Evolutionary conservation across 1,140 invertebrate genomes (phyloP).

Genomic region (Brachionus paranguensis): DNA sequence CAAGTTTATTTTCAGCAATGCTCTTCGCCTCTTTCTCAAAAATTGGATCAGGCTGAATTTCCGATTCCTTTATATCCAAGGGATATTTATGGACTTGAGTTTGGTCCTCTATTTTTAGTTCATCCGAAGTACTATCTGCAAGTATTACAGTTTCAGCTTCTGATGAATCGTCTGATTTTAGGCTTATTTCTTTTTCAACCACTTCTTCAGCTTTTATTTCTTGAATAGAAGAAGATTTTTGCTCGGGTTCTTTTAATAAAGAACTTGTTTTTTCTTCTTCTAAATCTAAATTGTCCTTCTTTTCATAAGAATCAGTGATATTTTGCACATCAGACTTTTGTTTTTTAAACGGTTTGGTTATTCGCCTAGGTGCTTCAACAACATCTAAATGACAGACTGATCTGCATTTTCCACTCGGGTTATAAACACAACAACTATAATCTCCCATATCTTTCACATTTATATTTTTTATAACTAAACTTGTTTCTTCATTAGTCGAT

Average conservation of each 20-base stretch:
- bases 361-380: background rate
- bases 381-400: conserved; percentile 38
- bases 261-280: conserved; percentile 7
- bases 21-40: too few relatives aligned
- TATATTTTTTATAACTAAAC: conserved; percentile 4
- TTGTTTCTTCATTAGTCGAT: background rate
- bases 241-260: background rate
- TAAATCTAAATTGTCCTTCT: background rate
- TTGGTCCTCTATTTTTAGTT: background rate
- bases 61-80: background rate
- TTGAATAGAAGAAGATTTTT: background rate
- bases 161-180: background rate
- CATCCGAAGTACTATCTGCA: background rate
- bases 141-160: conserved; percentile 5
- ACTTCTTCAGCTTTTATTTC: background rate
- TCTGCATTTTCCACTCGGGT: background rate
- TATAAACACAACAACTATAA: background rate
- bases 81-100: background rate
- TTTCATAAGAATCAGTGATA: background rate
- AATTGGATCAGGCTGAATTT: background rate
- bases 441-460: conserved; percentile 5
- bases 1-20: too few relatives aligned
- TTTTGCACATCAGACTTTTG: background rate
- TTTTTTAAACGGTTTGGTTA: background rate
- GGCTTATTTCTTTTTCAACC: background rate